phyloP scores from a whole-genome alignment of 2,113 vertebrate genomes.

The Mirounga angustirostris region DNA sequence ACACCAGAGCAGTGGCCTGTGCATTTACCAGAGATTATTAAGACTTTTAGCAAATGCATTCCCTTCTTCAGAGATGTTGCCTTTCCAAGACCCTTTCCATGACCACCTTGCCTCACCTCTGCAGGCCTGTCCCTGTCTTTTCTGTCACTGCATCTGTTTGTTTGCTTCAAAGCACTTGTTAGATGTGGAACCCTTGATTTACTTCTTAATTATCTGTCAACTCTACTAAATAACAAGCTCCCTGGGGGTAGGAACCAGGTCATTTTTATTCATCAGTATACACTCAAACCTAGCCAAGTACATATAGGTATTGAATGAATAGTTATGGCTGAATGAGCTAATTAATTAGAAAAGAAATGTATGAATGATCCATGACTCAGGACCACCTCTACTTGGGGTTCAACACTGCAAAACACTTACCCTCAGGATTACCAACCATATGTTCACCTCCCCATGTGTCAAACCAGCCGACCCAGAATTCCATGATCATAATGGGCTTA shows the following conservation, averaged over 20 bases:
- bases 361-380: background rate
- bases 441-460: slow-evolving; percentile 56
- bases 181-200: background rate
- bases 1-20: background rate
- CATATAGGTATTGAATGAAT: background rate
- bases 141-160: background rate
- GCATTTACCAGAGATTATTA: no score
- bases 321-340: background rate
- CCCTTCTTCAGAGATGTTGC: background rate
- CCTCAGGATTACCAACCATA: rapidly evolving
- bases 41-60: background rate
- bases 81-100: background rate
- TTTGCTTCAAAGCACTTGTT: background rate
- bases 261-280: background rate
- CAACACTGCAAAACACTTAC: slow-evolving; percentile 53
- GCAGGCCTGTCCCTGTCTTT: background rate
- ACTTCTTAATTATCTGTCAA: background rate
- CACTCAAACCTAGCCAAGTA: background rate
- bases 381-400: background rate
- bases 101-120: background rate
- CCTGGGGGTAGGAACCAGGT: rapidly evolving
- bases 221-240: background rate
- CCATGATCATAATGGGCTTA: slow-evolving; percentile 75
- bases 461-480: slow-evolving; percentile 80
- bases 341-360: background rate